Evolutionary conservation across 1,140 invertebrate genomes (phyloP).

Genomic region (Leptinotarsa lineolata): DNA sequence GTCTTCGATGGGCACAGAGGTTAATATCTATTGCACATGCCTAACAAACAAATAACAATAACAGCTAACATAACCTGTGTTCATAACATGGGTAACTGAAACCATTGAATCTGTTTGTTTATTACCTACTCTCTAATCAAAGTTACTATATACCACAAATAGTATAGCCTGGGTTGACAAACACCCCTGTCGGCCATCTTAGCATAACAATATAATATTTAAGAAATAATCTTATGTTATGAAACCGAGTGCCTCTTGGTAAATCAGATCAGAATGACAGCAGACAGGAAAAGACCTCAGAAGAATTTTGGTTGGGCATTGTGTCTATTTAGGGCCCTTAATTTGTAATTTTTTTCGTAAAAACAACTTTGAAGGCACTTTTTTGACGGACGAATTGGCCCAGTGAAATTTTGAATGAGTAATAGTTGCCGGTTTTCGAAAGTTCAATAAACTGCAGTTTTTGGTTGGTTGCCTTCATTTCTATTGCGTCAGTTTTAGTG

Average conservation of each 20-base stretch:
- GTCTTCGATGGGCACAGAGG: conserved; percentile 27
- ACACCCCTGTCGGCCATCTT: conserved; percentile 49
- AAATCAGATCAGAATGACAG: conserved; percentile 50
- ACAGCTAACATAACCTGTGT: conserved; percentile 55
- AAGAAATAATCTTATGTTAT: conserved; percentile 57
- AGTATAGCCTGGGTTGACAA: conserved; percentile 49
- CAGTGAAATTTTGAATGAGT: conserved; percentile 67
- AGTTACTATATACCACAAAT: conserved; percentile 59
- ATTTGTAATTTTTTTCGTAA: conserved; percentile 75
- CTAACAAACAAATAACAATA: conserved; percentile 56
- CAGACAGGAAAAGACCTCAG: conserved; percentile 60
- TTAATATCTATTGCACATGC: conserved; percentile 28
- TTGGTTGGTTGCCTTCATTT: conserved; percentile 59
- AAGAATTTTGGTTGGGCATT: conserved; percentile 68
- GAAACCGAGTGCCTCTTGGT: conserved; percentile 53
- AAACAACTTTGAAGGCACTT: conserved; percentile 86
- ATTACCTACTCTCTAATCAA: conserved; percentile 57
- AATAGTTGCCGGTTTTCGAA: conserved; percentile 63
- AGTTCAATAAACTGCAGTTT: conserved; percentile 63
- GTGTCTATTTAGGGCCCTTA: conserved; percentile 83
- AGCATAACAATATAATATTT: conserved; percentile 59
- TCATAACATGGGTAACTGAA: conserved; percentile 55
- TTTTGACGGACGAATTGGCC: conserved; percentile 85
- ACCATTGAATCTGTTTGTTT: conserved; percentile 55
- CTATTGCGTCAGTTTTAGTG: conserved; percentile 67